These are phyloP conservation scores for Celastrina argiolus DNA, from an alignment of 2,888 invertebrate genomes.

Conservation along the genomic window DNA sequence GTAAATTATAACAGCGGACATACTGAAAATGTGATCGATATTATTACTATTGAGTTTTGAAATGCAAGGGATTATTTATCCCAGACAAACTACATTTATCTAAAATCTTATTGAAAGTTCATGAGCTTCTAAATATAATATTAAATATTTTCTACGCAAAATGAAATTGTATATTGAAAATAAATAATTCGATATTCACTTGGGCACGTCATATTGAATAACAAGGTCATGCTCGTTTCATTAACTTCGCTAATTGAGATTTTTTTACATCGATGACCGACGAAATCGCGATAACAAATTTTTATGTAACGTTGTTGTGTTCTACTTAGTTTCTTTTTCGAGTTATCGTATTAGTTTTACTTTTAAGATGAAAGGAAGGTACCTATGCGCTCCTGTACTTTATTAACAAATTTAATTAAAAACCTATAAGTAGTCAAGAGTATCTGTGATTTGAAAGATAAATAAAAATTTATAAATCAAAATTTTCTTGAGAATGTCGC, in stretches of 20 bases:
- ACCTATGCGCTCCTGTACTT: too few species aligned
- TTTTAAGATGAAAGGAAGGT: too few species aligned
- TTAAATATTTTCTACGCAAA: not conserved
- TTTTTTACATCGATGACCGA: conserved; percentile 10
- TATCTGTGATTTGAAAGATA: not conserved
- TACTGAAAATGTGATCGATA: too few species aligned
- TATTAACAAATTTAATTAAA: too few species aligned
- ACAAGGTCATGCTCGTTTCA: conserved; percentile 1
- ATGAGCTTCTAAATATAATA: not conserved
- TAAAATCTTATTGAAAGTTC: not conserved
- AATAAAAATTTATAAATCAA: conserved; percentile 14
- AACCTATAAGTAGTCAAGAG: too few species aligned
- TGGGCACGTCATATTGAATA: conserved; percentile 8
- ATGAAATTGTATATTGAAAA: not conserved
- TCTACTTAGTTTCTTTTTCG: not conserved
- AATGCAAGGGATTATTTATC: too few species aligned
- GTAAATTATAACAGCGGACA: too few species aligned
- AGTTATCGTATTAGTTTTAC: not conserved
- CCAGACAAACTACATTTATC: not conserved
- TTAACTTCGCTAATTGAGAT: conserved; percentile 17
- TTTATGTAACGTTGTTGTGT: not conserved
- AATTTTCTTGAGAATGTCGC: conserved; percentile 15
- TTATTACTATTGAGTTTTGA: too few species aligned
- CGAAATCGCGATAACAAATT: conserved; percentile 8
- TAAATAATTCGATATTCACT: not conserved